Evolutionary conservation across 2,888 invertebrate genomes (phyloP), one percentile per base, ranked within the genome.

Genomic region (Calliscelio sp.): DNA sequence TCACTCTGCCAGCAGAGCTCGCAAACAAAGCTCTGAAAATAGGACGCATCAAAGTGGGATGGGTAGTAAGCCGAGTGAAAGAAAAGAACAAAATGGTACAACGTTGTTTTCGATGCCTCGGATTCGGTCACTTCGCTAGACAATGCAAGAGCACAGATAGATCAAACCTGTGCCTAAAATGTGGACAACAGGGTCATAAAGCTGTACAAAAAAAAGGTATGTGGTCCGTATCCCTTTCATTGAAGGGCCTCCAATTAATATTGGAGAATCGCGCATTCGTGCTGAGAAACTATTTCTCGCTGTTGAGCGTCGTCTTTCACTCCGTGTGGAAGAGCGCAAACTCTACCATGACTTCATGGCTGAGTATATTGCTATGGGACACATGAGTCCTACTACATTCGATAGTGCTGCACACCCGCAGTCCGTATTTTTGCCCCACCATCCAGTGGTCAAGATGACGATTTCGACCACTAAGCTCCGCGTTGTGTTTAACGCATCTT

Each of bases 401-500:
- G 8, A 28, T 28, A 8, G 8, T 28, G 4, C 28, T 28, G 8
- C 4, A 6, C n/a, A n/a, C n/a, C n/a, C n/a, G n/a, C 28, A 28
- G 8, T 28, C 8, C 8, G 20, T 59, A 3, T 59, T 20, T 63
- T 46, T 63, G 22, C 63, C 61, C 24, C 61, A 61, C 24, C 61
- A 61, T 41, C 61, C 41, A 16, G 61, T 61, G 6, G n/a, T 61
- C 3, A 38, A 24, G 16, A n/a, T 7, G 11, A 14, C 41, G 6
- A 61, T 38, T 25, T 8, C 41, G 8, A 63, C 41, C 25, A 44
- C 63, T 1, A 22, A 46, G 10, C 10, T 63, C 2, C 63, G 63
- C 14, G 63, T 65, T 2, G 65, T 65, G 1, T 65, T 49, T 49
- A 65, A 65, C 14, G 65, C 65, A 2, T 46, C 65, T 16, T 25